Conservation (phyloP, 2,797 vertebrate genomes). For the Taeniopygia guttata region DNA sequence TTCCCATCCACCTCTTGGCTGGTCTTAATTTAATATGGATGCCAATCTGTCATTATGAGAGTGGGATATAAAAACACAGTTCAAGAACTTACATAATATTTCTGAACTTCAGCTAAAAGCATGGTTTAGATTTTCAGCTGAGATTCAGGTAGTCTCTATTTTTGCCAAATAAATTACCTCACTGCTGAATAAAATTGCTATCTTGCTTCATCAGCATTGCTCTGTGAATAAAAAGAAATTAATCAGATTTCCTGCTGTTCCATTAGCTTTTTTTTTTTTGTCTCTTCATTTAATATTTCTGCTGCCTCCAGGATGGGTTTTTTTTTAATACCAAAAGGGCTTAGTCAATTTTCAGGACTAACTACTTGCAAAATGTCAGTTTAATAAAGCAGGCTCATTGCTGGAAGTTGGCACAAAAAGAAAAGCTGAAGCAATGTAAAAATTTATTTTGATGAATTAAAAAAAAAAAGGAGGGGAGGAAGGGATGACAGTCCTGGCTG, state of each 20-base stretch:
- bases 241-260: constrained; percentile 49
- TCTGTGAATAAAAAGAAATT: neutral
- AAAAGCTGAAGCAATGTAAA: constrained; percentile 34
- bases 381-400: constrained; percentile 57
- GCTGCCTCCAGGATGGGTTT: constrained; percentile 48
- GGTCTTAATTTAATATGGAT: neutral
- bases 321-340: constrained; percentile 50
- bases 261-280: neutral
- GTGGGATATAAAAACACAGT: neutral
- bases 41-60: neutral
- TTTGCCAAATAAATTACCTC: constrained; percentile 48
- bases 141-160: constrained; percentile 38
- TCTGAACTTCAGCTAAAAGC: neutral
- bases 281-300: constrained; percentile 48
- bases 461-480: neutral
- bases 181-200: neutral
- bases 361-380: constrained; percentile 66
- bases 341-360: constrained; percentile 62
- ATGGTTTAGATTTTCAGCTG: neutral
- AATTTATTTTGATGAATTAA: constrained; percentile 50
- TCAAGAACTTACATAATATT: neutral
- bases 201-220: constrained; percentile 47
- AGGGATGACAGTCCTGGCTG: neutral
- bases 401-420: constrained; percentile 17
- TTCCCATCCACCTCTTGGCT: neutral